phyloP scores from a whole-genome alignment of 2,797 vertebrate genomes.

The Trachurus trachurus region DNA sequence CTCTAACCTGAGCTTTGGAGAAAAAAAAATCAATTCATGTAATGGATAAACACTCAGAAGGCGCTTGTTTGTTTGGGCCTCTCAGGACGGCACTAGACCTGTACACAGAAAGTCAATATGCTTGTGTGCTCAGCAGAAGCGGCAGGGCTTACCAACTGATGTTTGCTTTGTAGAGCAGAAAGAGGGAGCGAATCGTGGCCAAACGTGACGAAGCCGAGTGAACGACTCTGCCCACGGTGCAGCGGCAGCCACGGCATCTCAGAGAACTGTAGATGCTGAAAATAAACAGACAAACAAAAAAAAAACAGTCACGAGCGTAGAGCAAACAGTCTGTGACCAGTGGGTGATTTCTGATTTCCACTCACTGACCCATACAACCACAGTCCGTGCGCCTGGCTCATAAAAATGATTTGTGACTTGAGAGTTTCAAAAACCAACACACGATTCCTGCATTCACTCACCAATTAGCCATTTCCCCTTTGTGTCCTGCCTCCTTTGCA shows the following conservation, averaged over 20 bases:
- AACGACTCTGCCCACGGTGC: constrained; percentile 84
- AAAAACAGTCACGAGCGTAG: background rate
- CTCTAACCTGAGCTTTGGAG: background rate
- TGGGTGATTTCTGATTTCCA: background rate
- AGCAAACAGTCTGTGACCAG: background rate
- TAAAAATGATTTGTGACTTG: background rate
- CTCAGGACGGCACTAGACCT: constrained; percentile 12
- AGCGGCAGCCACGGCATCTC: constrained; percentile 83
- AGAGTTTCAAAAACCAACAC: background rate
- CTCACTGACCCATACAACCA: background rate
- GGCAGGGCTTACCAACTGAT: constrained; percentile 87
- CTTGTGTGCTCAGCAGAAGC: constrained; percentile 20
- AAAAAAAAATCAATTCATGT: background rate
- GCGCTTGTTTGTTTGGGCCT: constrained; percentile 21
- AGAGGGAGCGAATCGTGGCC: constrained; percentile 84
- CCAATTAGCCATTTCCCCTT: constrained; percentile 86
- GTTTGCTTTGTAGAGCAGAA: constrained; percentile 89
- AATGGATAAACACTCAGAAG: background rate
- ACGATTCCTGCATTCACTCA: constrained; percentile 66
- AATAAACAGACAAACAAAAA: constrained; percentile 19
- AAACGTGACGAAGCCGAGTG: constrained; percentile 82
- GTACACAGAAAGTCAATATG: constrained; percentile 37
- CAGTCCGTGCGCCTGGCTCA: background rate
- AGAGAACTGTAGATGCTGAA: constrained; percentile 87
- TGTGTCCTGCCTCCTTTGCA: constrained; percentile 71